phyloP scores from a whole-genome alignment of 2,888 invertebrate genomes.

The Choreutis nemorana region DNA sequence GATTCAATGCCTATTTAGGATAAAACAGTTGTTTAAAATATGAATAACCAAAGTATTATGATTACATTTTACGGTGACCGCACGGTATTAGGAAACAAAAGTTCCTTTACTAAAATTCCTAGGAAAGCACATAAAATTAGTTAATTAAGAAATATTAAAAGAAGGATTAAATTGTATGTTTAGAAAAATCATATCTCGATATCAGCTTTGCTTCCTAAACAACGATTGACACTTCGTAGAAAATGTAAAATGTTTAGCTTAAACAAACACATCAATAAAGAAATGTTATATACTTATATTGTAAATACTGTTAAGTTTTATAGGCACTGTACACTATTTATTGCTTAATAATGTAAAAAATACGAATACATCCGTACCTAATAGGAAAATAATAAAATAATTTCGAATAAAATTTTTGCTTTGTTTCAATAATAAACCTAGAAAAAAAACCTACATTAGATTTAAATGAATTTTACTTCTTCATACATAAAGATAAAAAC shows the following conservation, averaged over 20 bases:
- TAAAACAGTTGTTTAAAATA: slow-evolving; percentile 10
- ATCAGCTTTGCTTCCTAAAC: too few species aligned
- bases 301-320: slow-evolving; percentile 42
- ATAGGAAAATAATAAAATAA: slow-evolving; percentile 17
- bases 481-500: too few species aligned
- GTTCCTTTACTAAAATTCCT: slow-evolving; percentile 34
- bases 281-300: too few species aligned
- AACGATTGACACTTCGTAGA: too few species aligned
- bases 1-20: background rate
- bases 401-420: slow-evolving; percentile 10
- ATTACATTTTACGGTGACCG: slow-evolving; percentile 22
- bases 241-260: too few species aligned
- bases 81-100: slow-evolving; percentile 29
- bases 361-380: slow-evolving; percentile 37
- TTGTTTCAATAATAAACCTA: slow-evolving; percentile 9
- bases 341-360: slow-evolving; percentile 39
- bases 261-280: too few species aligned
- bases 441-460: too few species aligned
- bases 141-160: too few species aligned
- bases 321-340: slow-evolving; percentile 49
- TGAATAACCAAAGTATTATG: slow-evolving; percentile 46
- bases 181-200: too few species aligned
- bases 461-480: too few species aligned
- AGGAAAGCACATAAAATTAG: slow-evolving; percentile 6
- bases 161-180: too few species aligned